Base-by-base conservation (phyloP, 1,140 invertebrate species). In the Eumeta japonica region DNA sequence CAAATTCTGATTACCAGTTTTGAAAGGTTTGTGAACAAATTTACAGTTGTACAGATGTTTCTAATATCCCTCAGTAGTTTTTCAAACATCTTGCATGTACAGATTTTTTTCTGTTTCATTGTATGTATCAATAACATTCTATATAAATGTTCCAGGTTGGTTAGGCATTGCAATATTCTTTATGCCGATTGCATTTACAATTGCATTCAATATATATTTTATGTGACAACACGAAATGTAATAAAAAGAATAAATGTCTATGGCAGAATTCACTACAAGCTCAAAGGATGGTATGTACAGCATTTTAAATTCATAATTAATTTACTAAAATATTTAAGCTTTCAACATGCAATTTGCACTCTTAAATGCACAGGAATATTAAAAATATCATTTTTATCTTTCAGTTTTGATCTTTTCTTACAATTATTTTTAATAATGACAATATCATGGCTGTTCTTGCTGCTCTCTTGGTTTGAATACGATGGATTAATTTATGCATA, bases 251-350 rank as follows among this genome's bases (percentile, higher is more conserved):
- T 89, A 77, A 84, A 83, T 50, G 86, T 86, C 4, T 90, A 89
- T 63, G 88, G 88, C 7, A 78, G 87, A 47, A 90, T 92, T 52
- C 88, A 90, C 48, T 86, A 90, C 51, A 90, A 90, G 67, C 78
- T 90, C 39, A 87, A 88, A 62, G 87, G 88, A 57, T 85, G 82
- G 85, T 88, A 65, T 65, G 65, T 51, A 30, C 28, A 9, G 28
- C 28, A 30, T 30, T 5, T 13, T 14, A 5, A 11, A 10, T 12
- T 12, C 20, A 24, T 7, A 7, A 24, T 24, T 24, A 24, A 24
- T 5, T n/a, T 24, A 24, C 5, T 7, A n/a, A 7, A n/a, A 7
- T 5, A n/a, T 24, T n/a, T n/a, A 24, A 7, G 5, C 20, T 24
- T 5, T 9, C 13, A 30, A 10, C 10, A 30, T 10, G 28, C 7